Conservation (phyloP, 1,140 invertebrate genomes). For the Lasaia peninsularis region DNA sequence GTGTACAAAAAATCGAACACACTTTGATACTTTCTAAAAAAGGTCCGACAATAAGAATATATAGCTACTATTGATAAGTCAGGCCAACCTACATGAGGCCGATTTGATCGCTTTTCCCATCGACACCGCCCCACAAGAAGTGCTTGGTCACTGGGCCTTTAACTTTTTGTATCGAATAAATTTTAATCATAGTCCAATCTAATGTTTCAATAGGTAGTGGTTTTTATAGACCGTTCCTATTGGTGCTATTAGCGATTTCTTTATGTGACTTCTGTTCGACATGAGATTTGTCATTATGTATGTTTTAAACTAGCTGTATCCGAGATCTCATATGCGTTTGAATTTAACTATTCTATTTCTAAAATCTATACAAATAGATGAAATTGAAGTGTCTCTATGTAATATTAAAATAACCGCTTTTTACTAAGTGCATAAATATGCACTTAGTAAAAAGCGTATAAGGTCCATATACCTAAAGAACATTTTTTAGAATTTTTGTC, state of each 20-base stretch:
- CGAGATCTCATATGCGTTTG: no score
- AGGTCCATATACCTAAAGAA: no score
- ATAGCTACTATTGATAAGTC: constrained; percentile 37
- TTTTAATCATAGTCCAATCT: constrained; percentile 72
- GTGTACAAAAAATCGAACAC: constrained; percentile 9
- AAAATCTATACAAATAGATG: no score
- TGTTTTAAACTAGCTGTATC: no score
- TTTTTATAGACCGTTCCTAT: constrained; percentile 49
- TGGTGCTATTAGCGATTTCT: constrained; percentile 35
- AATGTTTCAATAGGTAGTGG: constrained; percentile 56
- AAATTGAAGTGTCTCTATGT: no score
- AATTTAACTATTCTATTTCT: no score
- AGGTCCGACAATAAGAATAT: constrained; percentile 24
- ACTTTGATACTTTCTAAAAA: constrained; percentile 12
- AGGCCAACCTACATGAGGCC: constrained; percentile 40
- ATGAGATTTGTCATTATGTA: constrained; percentile 13
- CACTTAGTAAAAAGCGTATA: no score
- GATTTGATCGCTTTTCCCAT: constrained; percentile 53
- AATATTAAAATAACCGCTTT: no score
- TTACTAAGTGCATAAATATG: no score
- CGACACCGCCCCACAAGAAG: constrained; percentile 49
- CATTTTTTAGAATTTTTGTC: no score
- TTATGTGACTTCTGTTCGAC: constrained; percentile 40
- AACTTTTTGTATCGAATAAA: constrained; percentile 61
- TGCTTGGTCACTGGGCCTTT: constrained; percentile 52